Percentiles rank a stretch among this genome's conserved stretches.
Conservation (phyloP, 2,888 invertebrate species). For the Hyalella azteca region DNA sequence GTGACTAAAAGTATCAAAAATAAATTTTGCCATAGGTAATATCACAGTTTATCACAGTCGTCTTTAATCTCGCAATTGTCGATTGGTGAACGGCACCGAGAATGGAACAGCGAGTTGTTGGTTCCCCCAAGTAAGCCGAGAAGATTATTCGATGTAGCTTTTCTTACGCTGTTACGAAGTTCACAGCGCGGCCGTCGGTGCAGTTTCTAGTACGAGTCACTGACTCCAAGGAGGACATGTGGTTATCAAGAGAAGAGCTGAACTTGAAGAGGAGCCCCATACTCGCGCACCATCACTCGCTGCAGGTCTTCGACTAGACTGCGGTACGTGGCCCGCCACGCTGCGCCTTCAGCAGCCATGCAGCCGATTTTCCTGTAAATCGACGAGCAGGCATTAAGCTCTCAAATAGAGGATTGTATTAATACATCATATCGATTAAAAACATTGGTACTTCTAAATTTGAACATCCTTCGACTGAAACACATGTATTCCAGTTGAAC, state of each 20-base stretch:
- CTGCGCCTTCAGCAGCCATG: not conserved
- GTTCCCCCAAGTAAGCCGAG: no score
- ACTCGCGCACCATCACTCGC: not conserved
- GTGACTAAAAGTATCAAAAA: not conserved
- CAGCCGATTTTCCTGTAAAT: not conserved
- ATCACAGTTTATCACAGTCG: not conserved
- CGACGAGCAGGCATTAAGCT: not conserved
- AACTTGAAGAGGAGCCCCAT: slow-evolving; percentile 8
- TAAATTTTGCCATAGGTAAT: not conserved
- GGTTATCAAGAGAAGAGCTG: not conserved
- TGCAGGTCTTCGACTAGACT: not conserved
- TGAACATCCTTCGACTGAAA: no score
- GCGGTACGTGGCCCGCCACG: not conserved
- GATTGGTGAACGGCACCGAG: no score
- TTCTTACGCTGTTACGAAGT: no score
- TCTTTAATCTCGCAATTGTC: no score
- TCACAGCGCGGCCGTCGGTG: no score
- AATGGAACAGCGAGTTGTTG: no score
- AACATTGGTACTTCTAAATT: no score
- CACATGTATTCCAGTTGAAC: no score
- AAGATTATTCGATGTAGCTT: no score
- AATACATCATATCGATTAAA: no score
- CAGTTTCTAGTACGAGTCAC: not conserved
- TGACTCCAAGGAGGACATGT: not conserved
- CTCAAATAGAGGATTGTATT: no score